Percentiles rank a stretch among this genome's conserved stretches.
phyloP scores from a whole-genome alignment of 2,888 invertebrate species.

The Ophion ellenae region DNA sequence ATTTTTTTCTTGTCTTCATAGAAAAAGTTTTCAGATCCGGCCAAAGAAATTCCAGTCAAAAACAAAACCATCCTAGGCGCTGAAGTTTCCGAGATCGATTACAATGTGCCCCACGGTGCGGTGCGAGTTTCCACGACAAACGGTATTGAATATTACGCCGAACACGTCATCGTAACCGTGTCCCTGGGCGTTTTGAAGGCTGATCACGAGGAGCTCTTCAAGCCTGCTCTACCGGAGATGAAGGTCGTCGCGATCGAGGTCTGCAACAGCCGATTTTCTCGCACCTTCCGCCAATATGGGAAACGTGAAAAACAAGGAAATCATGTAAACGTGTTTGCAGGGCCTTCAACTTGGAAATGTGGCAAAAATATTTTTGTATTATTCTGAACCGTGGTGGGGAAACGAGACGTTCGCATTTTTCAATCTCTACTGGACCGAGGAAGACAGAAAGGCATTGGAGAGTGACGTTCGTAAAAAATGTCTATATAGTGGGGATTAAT shows the following conservation, averaged over 20 bases:
- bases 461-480: constrained; percentile 69
- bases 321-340: constrained; percentile 74
- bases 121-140: constrained; percentile 79
- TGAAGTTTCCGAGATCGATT: constrained; percentile 76
- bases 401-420: constrained; percentile 76
- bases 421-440: constrained; percentile 86
- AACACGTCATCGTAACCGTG: constrained; percentile 88
- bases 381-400: constrained; percentile 87
- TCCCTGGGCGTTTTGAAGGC: constrained; percentile 90
- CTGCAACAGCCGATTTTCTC: neutral
- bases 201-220: constrained; percentile 85
- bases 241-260: constrained; percentile 80
- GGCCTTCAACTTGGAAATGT: constrained; percentile 87
- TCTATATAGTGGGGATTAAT: neutral
- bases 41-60: constrained; percentile 75
- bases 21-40: constrained; percentile 78
- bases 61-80: constrained; percentile 75
- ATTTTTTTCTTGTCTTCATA: constrained; percentile 43
- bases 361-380: constrained; percentile 88
- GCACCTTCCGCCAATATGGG: neutral
- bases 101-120: constrained; percentile 62
- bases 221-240: constrained; percentile 85
- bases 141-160: constrained; percentile 85
- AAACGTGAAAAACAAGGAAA: neutral
- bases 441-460: constrained; percentile 79